Evolutionary conservation across 2,888 invertebrate species (phyloP), one percentile per base, ranked within the genome.

Genomic region (Dynastes grantii): DNA sequence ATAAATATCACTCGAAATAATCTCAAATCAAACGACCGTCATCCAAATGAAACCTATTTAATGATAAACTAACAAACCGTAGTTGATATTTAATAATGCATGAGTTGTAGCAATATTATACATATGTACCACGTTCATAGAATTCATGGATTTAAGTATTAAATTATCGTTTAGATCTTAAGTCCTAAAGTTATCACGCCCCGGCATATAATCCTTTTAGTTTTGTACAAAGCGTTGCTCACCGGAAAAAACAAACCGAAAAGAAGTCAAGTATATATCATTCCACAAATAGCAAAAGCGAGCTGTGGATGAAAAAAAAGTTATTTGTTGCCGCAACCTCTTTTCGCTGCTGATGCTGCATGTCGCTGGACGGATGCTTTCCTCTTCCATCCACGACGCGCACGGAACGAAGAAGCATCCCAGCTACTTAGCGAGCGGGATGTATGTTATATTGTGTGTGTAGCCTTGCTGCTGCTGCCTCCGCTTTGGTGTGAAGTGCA

Each of bases 401-500:
- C 53, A 27, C 9, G 13, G 68, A 68, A 49, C 27, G 49, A 22
- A 45, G 68, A 68, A 22, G 22, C 68, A 49, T 45, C 68, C 68
- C 45, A 5, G 61, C 61, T 45, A 40, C 73, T 61, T 75, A 61
- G 58, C 71, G 32, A 49, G 51, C 49, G 45, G 45, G 45, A 45
- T 45, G 55, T 22, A 58, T 58, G 22, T 16, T 22, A 22, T 58
- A 58, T 58, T 22, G 55, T 22, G 22, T 22, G 55, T 22, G 22
- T 58, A 22, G 55, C 55, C 16, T 16, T 22, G 55, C n/a, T 8
- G 55, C 55, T 58, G 55, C 45, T 45, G 55, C 29, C 27, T 29
- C 53, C 22, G 37, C 32, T 32, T 22, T 63, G 61, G 73, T 63
- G 83, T 84, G 79, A 80, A 78, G 80, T 78, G 78, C 45, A 78